Evolutionary conservation across 2,113 vertebrate genomes (phyloP), one percentile per base, ranked within the genome.

Genomic region (Neodon shergylaensis): DNA sequence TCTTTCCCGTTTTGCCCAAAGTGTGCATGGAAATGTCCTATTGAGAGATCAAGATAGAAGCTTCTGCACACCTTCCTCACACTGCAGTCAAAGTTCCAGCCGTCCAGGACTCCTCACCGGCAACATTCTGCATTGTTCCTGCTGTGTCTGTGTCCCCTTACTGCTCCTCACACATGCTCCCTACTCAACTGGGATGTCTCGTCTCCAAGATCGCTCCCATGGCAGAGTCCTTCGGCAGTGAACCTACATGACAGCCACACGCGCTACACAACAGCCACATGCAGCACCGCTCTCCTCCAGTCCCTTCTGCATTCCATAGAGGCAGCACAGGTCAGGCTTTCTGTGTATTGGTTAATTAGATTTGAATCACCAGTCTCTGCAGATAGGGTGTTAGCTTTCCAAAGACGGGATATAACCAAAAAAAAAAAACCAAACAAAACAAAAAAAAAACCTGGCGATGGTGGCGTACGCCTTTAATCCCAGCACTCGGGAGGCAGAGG

Each of bases 261-360:
- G 5, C 49, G 5, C 17, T 54, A 54, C 52, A 54, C 14, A 3
- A 5, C 52, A 54, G 52, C 66, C 47, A 11, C 11, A 2, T 1
- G 39, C 1, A 4, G 3, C 19, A 1, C 44, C 21, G 1, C 1
- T 58, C 28, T 81, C 68, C 8, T 5, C 36, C 39, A 3, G 4
- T 21, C 24, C 61, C 76, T 73, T 73, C 39, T 28, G 79, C 26
- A 14, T 14, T 82, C 44, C 44, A 44, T 44, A 44, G 1, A 44
- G 24, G 49, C 28, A 0, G 26, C 39, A 24, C 36, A 26, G 17
- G 74, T n/a, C 33, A 21, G 22, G 49, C 72, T 49, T n/a, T 65
- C 70, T 85, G 36, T 73, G 76, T 33, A 26, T 39, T 61, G 16
- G 58, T 26, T 36, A 58, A 58, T 82, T 91, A 63, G 28, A 9